phyloP scores from a whole-genome alignment of 2,888 invertebrate genomes.

The Taphrorychus bicolor region DNA sequence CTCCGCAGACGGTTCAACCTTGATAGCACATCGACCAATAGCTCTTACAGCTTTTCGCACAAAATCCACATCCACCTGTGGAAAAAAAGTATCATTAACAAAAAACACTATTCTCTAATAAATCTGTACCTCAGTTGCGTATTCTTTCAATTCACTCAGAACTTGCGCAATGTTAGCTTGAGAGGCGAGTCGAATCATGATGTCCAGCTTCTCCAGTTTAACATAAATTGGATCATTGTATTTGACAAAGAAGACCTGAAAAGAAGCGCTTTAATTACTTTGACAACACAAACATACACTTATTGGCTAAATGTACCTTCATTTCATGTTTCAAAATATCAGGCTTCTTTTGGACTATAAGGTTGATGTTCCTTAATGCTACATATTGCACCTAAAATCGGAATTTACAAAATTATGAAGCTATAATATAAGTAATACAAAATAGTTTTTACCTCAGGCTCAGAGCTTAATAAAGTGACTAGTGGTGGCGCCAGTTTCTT shows the following conservation, averaged over 20 bases:
- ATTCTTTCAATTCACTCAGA: slow-evolving; percentile 96
- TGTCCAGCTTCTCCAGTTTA: slow-evolving; percentile 97
- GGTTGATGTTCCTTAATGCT: slow-evolving; percentile 96
- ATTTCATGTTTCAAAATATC: slow-evolving; percentile 99
- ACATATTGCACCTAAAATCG: slow-evolving; percentile 82
- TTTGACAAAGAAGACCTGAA: slow-evolving; percentile 93
- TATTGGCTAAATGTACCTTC: slow-evolving; percentile 77
- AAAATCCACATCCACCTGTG: slow-evolving; percentile 91
- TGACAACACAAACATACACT: not conserved
- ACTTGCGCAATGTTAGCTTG: slow-evolving; percentile 99
- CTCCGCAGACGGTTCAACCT: slow-evolving; percentile 97
- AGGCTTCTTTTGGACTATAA: slow-evolving; percentile 98
- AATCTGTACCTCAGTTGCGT: slow-evolving; percentile 85
- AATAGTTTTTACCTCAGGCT: slow-evolving; percentile 78
- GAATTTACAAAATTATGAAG: not conserved
- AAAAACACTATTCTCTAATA: not conserved
- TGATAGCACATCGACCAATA: slow-evolving; percentile 98
- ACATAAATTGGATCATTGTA: slow-evolving; percentile 99
- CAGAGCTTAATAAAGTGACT: slow-evolving; percentile 95
- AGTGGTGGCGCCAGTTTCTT: slow-evolving; percentile 99
- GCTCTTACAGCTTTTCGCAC: slow-evolving; percentile 98
- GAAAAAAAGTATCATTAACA: not conserved
- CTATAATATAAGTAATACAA: not conserved
- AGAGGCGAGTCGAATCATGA: slow-evolving; percentile 98
- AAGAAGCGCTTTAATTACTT: slow-evolving; percentile 11